phyloP scores from a whole-genome alignment of 2,113 vertebrate species.

The Dipodomys spectabilis region DNA sequence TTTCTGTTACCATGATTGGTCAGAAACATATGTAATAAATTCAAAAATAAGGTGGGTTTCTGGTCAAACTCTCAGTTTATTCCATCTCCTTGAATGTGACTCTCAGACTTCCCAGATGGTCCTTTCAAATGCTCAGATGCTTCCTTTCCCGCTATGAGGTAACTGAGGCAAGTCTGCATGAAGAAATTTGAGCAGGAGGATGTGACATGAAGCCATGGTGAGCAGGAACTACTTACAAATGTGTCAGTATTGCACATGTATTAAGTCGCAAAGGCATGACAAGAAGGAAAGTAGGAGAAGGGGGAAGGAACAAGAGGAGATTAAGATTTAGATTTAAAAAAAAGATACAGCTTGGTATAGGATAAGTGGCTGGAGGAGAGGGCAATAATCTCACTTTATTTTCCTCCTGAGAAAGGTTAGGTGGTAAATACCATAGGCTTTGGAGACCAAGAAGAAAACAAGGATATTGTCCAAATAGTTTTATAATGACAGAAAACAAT shows the following conservation, averaged over 20 bases:
- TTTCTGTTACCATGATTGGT: too few relatives aligned
- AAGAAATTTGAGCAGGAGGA: background rate
- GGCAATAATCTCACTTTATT: background rate
- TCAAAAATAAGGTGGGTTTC: too few relatives aligned
- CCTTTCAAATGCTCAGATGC: background rate
- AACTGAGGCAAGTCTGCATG: background rate
- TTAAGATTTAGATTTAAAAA: background rate
- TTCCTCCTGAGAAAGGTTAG: background rate
- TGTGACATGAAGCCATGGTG: background rate
- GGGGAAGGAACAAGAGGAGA: background rate
- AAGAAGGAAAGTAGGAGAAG: background rate
- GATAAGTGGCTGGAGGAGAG: background rate
- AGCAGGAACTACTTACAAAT: background rate
- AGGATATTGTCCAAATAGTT: background rate
- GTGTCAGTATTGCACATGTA: background rate
- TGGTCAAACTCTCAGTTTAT: background rate
- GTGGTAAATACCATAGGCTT: background rate
- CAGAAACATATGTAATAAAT: too few relatives aligned
- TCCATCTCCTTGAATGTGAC: background rate
- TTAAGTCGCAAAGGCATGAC: background rate
- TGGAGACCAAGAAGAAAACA: background rate
- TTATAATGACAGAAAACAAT: background rate
- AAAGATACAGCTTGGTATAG: background rate
- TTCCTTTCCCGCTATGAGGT: background rate
- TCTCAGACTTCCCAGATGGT: background rate